Percentiles rank a stretch among this genome's conserved stretches.
phyloP scores from a whole-genome alignment of 2,888 invertebrate genomes.

The Kryphioiulus occultus region DNA sequence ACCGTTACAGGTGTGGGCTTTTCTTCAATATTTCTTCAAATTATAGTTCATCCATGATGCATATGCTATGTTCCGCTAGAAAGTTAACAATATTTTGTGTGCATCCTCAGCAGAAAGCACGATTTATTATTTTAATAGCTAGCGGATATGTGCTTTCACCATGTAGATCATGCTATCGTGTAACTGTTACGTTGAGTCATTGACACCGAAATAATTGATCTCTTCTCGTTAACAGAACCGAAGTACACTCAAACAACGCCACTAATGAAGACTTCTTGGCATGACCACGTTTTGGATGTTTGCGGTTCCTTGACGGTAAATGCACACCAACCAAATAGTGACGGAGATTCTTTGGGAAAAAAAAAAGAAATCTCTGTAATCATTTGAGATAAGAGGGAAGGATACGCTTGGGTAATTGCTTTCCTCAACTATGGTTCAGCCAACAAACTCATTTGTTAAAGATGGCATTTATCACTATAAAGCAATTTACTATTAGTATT shows the following conservation, averaged over 20 bases:
- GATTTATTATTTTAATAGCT: background rate
- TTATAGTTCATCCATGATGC: no score
- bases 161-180: background rate
- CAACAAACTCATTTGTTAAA: slow-evolving; percentile 20
- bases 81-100: background rate
- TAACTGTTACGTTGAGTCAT: background rate
- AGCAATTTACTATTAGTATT: background rate
- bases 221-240: background rate
- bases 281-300: background rate
- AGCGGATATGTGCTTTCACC: background rate
- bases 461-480: background rate
- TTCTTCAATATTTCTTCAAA: no score
- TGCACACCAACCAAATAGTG: background rate
- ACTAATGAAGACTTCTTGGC: background rate
- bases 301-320: background rate
- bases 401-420: background rate
- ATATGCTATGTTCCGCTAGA: no score
- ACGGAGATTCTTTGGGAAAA: background rate
- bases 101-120: background rate
- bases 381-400: background rate
- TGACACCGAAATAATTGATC: no score
- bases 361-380: background rate
- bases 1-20: no score
- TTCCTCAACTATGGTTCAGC: background rate
- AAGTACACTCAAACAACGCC: background rate